Evolutionary conservation across 2,113 vertebrate genomes (phyloP), one percentile per base, ranked within the genome.

Genomic region (Tupaia chinensis): DNA sequence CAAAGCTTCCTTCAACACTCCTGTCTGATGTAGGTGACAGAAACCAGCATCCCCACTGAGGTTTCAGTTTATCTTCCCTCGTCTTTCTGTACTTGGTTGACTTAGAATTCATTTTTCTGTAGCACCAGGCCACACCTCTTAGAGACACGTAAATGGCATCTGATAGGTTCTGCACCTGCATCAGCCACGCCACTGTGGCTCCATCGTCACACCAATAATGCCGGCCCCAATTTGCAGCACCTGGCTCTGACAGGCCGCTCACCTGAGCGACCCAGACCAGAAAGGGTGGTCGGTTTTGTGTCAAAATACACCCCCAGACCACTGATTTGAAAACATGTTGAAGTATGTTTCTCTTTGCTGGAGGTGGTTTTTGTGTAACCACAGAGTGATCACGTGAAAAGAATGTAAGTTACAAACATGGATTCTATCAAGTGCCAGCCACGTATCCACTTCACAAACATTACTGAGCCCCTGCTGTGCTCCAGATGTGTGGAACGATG

Each of bases 151-250:
- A 74, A 22, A 27, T 13, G 3, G 29, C 4, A 20, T 53, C 58
- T 17, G 54, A 23, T 19, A 13, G 3, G 27, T 68, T 74, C 19
- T 74, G 22, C 27, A 17, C 2, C 7, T 0, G 25, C 4, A 25
- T 69, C 3, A 1, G 61, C 25, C 2, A 1, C 9, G 22, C 17
- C 5, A 0, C 20, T 7, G 4, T 29, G 94, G 25, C 58, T 95
- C 63, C 65, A n/a, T 60, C 53, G 14, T 14, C 17, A 7, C 4
- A 14, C 14, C 9, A 20, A 34, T 11, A 9, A 17, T 1, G 1
- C n/a, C 19, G 4, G 32, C n/a, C 84, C 19, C 0, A 0, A 56
- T 32, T 19, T 6, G 1, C 11, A 22, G 11, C 16, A 0, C 44
- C 23, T 22, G 4, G 32, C 78, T 53, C 32, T 34, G 17, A 9